Evolutionary conservation across 2,888 invertebrate genomes (phyloP).

Genomic region (Dasysyrphus tricinctus): DNA sequence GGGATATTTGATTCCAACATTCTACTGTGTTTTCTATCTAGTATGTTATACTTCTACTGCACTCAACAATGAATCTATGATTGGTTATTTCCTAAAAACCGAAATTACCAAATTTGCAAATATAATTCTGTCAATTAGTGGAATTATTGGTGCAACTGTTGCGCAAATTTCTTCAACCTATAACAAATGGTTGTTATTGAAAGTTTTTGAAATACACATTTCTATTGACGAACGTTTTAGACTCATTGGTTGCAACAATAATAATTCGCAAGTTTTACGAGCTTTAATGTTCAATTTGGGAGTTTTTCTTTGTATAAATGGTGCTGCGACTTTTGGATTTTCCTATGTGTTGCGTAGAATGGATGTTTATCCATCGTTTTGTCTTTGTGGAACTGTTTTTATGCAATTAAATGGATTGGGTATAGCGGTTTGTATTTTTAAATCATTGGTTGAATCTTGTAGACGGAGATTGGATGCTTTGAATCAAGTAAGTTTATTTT

Average conservation of each 20-base stretch:
- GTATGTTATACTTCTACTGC: conserved; percentile 52
- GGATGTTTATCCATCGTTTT: conserved; percentile 71
- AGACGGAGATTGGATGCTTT: conserved; percentile 80
- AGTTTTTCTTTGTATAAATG: conserved; percentile 33
- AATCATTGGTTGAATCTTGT: conserved; percentile 48
- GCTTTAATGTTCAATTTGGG: neutral
- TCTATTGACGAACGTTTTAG: neutral
- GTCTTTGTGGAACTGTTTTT: conserved; percentile 53
- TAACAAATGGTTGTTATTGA: conserved; percentile 1
- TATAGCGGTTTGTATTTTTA: conserved; percentile 61
- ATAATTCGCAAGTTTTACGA: neutral
- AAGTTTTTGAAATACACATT: neutral
- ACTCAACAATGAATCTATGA: conserved; percentile 56
- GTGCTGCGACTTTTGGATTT: conserved; percentile 43
- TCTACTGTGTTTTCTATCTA: neutral
- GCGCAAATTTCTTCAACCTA: neutral
- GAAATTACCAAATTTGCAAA: conserved; percentile 61
- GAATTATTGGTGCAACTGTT: conserved; percentile 9
- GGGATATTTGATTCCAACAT: neutral
- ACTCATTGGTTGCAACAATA: neutral
- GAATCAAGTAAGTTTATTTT: conserved; percentile 79
- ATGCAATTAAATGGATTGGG: conserved; percentile 67
- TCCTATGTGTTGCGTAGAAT: conserved; percentile 67
- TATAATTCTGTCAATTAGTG: conserved; percentile 38
- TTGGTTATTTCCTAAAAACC: conserved; percentile 64